Base-by-base conservation (phyloP, 2,888 invertebrate species). In the Sialis lutaria region DNA sequence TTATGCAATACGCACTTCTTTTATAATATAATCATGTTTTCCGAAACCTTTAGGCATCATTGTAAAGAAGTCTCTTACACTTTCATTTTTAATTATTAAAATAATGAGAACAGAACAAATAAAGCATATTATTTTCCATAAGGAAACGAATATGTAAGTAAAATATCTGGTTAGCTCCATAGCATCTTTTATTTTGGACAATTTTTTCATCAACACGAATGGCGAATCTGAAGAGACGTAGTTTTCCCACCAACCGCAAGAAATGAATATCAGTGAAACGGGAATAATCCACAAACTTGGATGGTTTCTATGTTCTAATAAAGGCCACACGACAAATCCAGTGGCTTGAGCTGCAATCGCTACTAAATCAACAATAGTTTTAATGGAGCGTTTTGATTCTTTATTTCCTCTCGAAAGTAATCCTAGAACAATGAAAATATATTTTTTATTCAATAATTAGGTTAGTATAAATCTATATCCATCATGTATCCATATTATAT, bases 211-310 rank as follows among this genome's bases (percentile, higher is more conserved):
- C 51, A 83, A 67, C 42, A 77, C 82, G 51, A 92, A 74, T 1
- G 89, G 82, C 48, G 93, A 91, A 56, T 87, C 79, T 49, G 79
- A 74, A 49, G 88, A 85, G 1, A 93, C 88, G 61, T 89, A 97
- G 65, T 97, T 97, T 65, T 97, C 96, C 97, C 97, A 97, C 92
- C 95, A 96, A 30, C 90, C 89, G 37, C 89, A 74, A 1, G 96
- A 96, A 52, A 91, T 83, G 56, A 92, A 75, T 47, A 91, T 64
- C 35, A 91, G 75, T 1, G 91, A 75, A 0, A 89, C 69, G 1
- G 95, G 92, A 55, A 96, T 86, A 41, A 90, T 70, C 87, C 87
- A 90, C 37, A 89, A 64, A 45, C 79, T 76, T 0, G 80, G 77
- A 47, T 34, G 37, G 13, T 42, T 42, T 51, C 79, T 77, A 52